Percentiles rank a stretch among this genome's conserved stretches.
Evolutionary conservation across 2,113 vertebrate species (phyloP).

Genomic region (Himantopus leucocephalus): DNA sequence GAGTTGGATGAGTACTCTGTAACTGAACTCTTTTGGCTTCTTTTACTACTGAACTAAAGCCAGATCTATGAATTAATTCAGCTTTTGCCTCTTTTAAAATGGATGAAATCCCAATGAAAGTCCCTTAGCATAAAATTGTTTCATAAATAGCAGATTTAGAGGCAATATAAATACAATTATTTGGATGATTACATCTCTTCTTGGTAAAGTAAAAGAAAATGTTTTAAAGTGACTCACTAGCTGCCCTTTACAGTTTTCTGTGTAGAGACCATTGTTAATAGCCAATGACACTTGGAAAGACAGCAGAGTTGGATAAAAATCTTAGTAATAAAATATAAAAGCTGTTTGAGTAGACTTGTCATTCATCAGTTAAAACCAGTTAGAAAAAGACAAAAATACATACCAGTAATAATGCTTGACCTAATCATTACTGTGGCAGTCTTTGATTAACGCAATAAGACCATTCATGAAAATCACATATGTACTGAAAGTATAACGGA

Average conservation of each 20-base stretch:
- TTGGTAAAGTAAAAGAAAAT: slow-evolving; percentile 46
- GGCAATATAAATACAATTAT: slow-evolving; percentile 44
- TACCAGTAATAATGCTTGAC: not conserved
- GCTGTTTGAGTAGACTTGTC: not conserved
- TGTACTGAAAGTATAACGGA: not conserved
- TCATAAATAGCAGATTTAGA: slow-evolving; percentile 44
- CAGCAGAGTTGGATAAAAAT: not conserved
- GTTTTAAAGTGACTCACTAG: not conserved
- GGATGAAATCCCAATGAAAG: not conserved
- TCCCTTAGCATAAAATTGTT: slow-evolving; percentile 23
- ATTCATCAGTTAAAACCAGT: not conserved
- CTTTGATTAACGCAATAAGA: not conserved
- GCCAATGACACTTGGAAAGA: slow-evolving; percentile 28
- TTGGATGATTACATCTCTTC: slow-evolving; percentile 46
- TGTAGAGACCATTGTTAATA: slow-evolving; percentile 1
- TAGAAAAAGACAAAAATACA: not conserved
- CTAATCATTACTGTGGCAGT: not conserved
- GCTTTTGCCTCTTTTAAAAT: slow-evolving; percentile 23
- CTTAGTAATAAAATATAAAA: not conserved
- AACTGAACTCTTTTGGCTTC: slow-evolving; percentile 34
- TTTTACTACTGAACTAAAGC: slow-evolving; percentile 15
- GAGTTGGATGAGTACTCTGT: slow-evolving; percentile 7
- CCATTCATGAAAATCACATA: not conserved
- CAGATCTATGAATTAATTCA: slow-evolving; percentile 58
- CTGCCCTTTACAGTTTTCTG: not conserved